Conservation (phyloP, 2,797 vertebrate species). For the Anableps anableps region DNA sequence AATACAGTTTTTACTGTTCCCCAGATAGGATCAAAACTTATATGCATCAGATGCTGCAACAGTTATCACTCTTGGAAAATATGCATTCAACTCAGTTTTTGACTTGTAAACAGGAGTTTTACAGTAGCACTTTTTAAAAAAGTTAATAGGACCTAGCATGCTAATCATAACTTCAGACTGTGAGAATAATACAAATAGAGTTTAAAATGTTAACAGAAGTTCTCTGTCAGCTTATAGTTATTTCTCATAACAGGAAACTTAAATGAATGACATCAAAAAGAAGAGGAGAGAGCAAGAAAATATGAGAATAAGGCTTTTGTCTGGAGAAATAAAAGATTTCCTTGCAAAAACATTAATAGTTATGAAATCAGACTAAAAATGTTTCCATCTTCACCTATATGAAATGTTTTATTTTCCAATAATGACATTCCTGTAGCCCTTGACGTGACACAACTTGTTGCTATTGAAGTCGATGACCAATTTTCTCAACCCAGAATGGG, state of each 20-base stretch:
- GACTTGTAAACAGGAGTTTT: conserved; percentile 8
- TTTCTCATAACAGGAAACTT: conserved; percentile 9
- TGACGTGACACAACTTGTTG: conserved; percentile 86
- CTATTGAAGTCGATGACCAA: conserved; percentile 93
- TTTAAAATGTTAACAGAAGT: conserved; percentile 16
- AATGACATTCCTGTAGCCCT: conserved; percentile 91
- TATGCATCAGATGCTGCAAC: not conserved
- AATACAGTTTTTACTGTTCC: not conserved
- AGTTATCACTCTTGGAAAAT: not conserved
- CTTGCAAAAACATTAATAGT: not conserved
- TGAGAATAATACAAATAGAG: not conserved
- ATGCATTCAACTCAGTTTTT: not conserved
- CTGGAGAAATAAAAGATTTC: conserved; percentile 7
- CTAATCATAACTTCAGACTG: not conserved
- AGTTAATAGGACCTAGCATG: conserved; percentile 24
- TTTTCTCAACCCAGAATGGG: conserved; percentile 83
- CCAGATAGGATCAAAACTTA: not conserved
- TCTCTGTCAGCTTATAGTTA: conserved; percentile 6
- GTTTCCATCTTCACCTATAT: not conserved
- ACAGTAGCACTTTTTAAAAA: conserved; percentile 10
- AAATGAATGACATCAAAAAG: not conserved
- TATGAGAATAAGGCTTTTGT: not conserved
- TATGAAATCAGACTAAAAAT: not conserved
- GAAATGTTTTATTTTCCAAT: conserved; percentile 77
- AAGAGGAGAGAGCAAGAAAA: not conserved